phyloP scores from a whole-genome alignment of 1,140 invertebrate species.

The Anoplolepis gracilipes region DNA sequence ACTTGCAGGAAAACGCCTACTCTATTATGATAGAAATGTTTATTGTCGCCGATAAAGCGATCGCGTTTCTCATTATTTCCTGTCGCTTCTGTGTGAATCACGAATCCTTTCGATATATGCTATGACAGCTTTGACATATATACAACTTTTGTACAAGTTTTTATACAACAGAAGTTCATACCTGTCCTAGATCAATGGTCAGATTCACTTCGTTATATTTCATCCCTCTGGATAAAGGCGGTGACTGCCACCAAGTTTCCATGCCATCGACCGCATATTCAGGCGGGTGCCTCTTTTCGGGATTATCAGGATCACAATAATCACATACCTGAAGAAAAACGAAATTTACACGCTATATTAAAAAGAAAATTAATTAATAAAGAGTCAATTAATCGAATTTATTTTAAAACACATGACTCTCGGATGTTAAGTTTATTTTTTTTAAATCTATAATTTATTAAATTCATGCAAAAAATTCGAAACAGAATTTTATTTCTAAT shows the following conservation, averaged over 20 bases:
- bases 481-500: neutral
- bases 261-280: slow-evolving; percentile 97
- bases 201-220: slow-evolving; percentile 99
- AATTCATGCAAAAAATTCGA: neutral
- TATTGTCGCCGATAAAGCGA: slow-evolving; percentile 69
- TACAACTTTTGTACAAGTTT: neutral
- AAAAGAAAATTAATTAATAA: neutral
- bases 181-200: slow-evolving; percentile 98
- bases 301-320: slow-evolving; percentile 92
- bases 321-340: slow-evolving; percentile 94
- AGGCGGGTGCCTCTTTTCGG: slow-evolving; percentile 93
- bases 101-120: neutral
- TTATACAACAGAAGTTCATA: slow-evolving; percentile 79
- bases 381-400: slow-evolving; percentile 13
- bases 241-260: slow-evolving; percentile 98
- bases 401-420: neutral
- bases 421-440: neutral
- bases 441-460: neutral
- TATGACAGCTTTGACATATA: neutral
- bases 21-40: slow-evolving; percentile 66
- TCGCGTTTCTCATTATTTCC: slow-evolving; percentile 63
- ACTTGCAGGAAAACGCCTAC: slow-evolving; percentile 77
- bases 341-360: neutral
- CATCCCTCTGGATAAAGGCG: slow-evolving; percentile 98
- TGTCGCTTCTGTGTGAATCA: slow-evolving; percentile 64